A percentile compares a stretch with the other conserved stretches of the same genome.
Conservation (phyloP, 2,888 invertebrate species). For the Yponomeuta sedellus region DNA sequence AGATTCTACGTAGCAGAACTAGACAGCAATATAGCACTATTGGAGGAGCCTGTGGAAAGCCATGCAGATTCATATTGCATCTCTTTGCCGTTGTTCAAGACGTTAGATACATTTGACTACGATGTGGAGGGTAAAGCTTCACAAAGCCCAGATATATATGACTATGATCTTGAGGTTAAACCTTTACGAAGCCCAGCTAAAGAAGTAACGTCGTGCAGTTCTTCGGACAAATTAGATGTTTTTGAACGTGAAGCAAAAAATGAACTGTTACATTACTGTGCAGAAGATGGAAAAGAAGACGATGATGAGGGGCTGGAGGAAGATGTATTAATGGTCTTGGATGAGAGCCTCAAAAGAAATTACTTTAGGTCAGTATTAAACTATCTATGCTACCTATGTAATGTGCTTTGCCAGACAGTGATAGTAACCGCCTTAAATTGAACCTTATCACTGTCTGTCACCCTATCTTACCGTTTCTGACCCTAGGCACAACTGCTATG, state of each 20-base stretch:
- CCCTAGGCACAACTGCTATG: too few relatives aligned
- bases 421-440: too few relatives aligned
- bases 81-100: constrained; percentile 37
- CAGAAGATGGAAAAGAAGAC: too few relatives aligned
- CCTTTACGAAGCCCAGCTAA: constrained; percentile 18
- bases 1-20: constrained; percentile 46
- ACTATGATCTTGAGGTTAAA: constrained; percentile 39
- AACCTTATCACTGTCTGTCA: too few relatives aligned
- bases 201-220: too few relatives aligned
- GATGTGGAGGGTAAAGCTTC: constrained; percentile 36
- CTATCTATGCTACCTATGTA: too few relatives aligned
- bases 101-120: constrained; percentile 33
- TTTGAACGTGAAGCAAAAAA: too few relatives aligned
- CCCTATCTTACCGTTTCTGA: too few relatives aligned
- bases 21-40: constrained; percentile 32
- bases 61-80: constrained; percentile 40
- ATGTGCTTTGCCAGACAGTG: too few relatives aligned
- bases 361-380: constrained; percentile 31
- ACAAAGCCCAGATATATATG: constrained; percentile 27
- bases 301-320: constrained; percentile 22
- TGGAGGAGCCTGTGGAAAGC: constrained; percentile 29
- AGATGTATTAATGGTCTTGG: constrained; percentile 39
- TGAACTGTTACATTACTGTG: too few relatives aligned
- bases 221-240: too few relatives aligned
- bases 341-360: constrained; percentile 33